These are phyloP conservation scores for Lasioglossum marginatum DNA, from an alignment of 2,888 invertebrate genomes.

Conservation along the genomic window DNA sequence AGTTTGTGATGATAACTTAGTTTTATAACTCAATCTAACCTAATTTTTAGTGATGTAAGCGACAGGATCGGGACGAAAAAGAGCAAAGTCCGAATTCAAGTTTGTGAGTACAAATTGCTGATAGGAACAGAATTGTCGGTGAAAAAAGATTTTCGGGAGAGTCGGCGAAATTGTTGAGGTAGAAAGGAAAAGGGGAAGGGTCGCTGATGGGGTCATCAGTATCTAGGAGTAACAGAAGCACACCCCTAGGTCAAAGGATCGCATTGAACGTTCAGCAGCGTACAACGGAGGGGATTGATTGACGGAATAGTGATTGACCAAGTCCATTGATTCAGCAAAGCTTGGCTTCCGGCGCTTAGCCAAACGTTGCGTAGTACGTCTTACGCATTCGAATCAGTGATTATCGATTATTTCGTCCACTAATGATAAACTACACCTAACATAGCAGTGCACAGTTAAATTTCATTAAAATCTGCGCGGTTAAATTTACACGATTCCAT, in stretches of 20 bases:
- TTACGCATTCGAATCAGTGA: background rate
- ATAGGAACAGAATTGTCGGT: background rate
- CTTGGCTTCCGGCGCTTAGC: background rate
- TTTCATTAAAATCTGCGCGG: no score
- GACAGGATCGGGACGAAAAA: background rate
- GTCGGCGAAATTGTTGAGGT: background rate
- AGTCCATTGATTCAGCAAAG: constrained; percentile 4
- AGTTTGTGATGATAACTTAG: background rate
- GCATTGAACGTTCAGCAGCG: background rate
- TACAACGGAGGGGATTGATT: constrained; percentile 5
- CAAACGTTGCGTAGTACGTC: background rate
- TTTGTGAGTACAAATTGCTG: background rate
- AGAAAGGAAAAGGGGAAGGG: background rate
- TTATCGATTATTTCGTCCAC: background rate
- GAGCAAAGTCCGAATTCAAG: background rate
- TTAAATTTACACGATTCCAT: no score
- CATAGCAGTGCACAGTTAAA: background rate
- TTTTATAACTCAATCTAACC: background rate
- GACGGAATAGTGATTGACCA: background rate
- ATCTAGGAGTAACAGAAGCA: background rate
- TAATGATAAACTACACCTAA: background rate
- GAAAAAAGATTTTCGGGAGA: background rate
- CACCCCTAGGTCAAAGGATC: background rate
- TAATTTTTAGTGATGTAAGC: background rate
- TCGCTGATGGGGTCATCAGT: background rate